phyloP scores from a whole-genome alignment of 2,797 vertebrate genomes.

The Apogon hyalosoma region DNA sequence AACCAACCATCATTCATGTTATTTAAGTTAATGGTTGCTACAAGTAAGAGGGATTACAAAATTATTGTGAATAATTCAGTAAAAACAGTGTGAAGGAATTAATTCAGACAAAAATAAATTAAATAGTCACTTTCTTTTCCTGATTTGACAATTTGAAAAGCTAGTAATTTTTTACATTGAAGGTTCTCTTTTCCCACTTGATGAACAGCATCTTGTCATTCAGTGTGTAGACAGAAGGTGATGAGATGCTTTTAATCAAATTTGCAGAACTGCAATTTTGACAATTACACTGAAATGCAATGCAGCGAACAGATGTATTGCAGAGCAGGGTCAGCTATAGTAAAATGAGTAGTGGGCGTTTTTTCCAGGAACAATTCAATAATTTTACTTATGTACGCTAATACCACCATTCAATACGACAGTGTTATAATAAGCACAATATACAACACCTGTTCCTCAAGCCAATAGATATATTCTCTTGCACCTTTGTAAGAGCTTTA shows the following conservation, averaged over 20 bases:
- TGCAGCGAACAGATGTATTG: neutral
- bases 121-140: too few species aligned
- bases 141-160: too few species aligned
- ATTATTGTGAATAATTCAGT: slow-evolving; percentile 7
- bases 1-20: slow-evolving; percentile 99
- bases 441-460: neutral
- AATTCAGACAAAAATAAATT: too few species aligned
- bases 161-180: too few species aligned
- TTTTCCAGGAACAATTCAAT: too few species aligned
- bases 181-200: too few species aligned
- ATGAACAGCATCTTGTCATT: too few species aligned
- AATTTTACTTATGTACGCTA: too few species aligned
- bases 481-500: slow-evolving; percentile 16
- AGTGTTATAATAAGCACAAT: too few species aligned
- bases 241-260: neutral
- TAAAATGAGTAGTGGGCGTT: too few species aligned
- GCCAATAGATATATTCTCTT: neutral
- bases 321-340: neutral
- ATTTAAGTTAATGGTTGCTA: slow-evolving; percentile 98
- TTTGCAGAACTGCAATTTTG: neutral
- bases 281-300: slow-evolving; percentile 2
- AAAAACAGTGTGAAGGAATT: slow-evolving; percentile 2
- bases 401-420: too few species aligned
- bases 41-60: slow-evolving; percentile 30
- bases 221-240: too few species aligned